These are phyloP conservation scores for Melieria picta DNA, from an alignment of 2,888 invertebrate genomes.

Conservation along the genomic window DNA sequence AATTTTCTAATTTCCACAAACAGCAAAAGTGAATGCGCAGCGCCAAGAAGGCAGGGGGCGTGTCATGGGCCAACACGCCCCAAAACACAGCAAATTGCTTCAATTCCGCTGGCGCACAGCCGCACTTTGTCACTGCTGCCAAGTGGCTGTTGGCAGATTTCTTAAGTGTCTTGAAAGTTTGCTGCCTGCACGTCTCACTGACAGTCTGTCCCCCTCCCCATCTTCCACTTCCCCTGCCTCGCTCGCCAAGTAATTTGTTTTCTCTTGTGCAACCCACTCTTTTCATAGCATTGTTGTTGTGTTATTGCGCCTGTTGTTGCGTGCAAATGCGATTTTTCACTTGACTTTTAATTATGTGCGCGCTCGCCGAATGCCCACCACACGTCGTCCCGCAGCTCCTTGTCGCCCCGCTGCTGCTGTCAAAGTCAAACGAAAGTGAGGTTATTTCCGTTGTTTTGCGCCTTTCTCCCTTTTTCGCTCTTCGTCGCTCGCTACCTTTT, in stretches of 20 bases:
- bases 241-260: background rate
- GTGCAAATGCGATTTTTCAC: slow-evolving; percentile 55
- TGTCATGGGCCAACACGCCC: no score
- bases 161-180: slow-evolving; percentile 3
- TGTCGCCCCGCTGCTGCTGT: background rate
- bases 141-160: background rate
- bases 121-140: no score
- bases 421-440: background rate
- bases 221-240: no score
- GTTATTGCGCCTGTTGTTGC: background rate
- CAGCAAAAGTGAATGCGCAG: no score
- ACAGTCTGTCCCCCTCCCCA: background rate
- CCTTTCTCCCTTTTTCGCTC: background rate
- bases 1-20: no score
- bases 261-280: background rate
- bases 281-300: background rate
- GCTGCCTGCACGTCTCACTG: background rate
- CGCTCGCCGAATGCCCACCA: slow-evolving; percentile 16
- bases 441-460: background rate
- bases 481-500: slow-evolving; percentile 3
- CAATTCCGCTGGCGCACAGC: no score
- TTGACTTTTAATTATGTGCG: slow-evolving; percentile 40
- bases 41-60: no score
- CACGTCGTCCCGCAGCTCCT: background rate
- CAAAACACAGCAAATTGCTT: no score